Evolutionary conservation across 1,140 invertebrate species (phyloP), one percentile per base, ranked within the genome.

Genomic region (Tyrophagus putrescentiae): DNA sequence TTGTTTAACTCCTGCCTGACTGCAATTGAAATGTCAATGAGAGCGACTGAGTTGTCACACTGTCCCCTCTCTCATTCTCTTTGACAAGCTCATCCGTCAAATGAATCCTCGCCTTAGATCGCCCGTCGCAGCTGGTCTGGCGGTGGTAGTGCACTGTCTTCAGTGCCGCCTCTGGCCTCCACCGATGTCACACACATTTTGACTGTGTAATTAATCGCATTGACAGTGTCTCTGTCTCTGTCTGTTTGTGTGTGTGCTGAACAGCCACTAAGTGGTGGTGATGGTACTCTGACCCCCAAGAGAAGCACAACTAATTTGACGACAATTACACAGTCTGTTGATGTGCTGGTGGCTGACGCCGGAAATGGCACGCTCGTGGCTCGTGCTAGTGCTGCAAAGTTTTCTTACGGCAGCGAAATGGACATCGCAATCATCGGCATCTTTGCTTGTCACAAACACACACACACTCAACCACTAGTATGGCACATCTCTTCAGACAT

Each of bases 321-420:
- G 45, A 48, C 45, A 48, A 48, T 48, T 48, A 48, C 31, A 21
- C 45, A 48, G 21, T 48, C n/a, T n/a, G n/a, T n/a, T n/a, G n/a
- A n/a, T n/a, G n/a, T 48, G 45, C 23, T 48, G 7, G 45, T 25
- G 45, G 23, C 7, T 48, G 23, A n/a, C 21, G 31, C 7, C 36
- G 36, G 36, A 39, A 39, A 39, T 21, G 21, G 36, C 36, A 39
- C 36, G n/a, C n/a, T n/a, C n/a, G n/a, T n/a, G n/a, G n/a, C n/a
- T n/a, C n/a, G n/a, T n/a, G n/a, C n/a, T 39, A 13, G 36, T 13
- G 21, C 21, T 39, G 36, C 36, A 39, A 39, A 13, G 36, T 39
- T 39, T n/a, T n/a, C n/a, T n/a, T n/a, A n/a, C n/a, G n/a, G n/a
- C n/a, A n/a, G n/a, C n/a, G n/a, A n/a, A n/a, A n/a, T n/a, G n/a